Evolutionary conservation across 1,140 invertebrate species (phyloP).

Genomic region (Tetraneura akinire): DNA sequence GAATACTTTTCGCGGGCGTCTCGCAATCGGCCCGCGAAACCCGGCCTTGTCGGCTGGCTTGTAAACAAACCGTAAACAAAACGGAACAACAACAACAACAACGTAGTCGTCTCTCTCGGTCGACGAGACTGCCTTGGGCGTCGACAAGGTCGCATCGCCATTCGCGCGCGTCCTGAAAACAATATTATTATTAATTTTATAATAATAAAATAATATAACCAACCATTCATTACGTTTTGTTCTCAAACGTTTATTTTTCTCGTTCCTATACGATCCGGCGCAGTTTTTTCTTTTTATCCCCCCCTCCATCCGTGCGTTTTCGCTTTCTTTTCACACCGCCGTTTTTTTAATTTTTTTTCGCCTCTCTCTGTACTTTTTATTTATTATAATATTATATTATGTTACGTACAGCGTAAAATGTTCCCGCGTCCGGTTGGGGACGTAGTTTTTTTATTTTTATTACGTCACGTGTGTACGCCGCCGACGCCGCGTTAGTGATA

Average conservation of each 20-base stretch:
- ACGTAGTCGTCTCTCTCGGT: background rate
- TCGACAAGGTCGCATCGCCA: constrained; percentile 44
- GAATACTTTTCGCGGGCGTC: too few species aligned
- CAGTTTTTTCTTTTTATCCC: background rate
- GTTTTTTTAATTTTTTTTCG: too few species aligned
- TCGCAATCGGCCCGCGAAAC: constrained; percentile 12
- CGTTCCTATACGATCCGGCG: background rate
- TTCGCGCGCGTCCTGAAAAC: constrained; percentile 28
- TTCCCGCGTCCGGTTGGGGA: constrained; percentile 25
- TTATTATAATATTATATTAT: too few species aligned
- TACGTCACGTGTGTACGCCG: background rate
- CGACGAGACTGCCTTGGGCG: constrained; percentile 48
- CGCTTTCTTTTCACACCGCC: too few species aligned
- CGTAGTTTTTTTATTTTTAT: constrained; percentile 7
- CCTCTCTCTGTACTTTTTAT: too few species aligned
- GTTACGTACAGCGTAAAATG: background rate
- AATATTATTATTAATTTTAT: background rate
- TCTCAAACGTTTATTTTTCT: background rate
- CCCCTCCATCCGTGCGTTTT: background rate
- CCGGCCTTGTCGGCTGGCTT: background rate
- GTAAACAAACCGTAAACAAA: constrained; percentile 41
- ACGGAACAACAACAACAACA: constrained; percentile 33
- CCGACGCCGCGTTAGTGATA: background rate
- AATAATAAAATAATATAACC: background rate
- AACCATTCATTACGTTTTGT: too few species aligned